Evolutionary conservation across 2,113 vertebrate genomes (phyloP).

Genomic region (Lamprotornis superbus): DNA sequence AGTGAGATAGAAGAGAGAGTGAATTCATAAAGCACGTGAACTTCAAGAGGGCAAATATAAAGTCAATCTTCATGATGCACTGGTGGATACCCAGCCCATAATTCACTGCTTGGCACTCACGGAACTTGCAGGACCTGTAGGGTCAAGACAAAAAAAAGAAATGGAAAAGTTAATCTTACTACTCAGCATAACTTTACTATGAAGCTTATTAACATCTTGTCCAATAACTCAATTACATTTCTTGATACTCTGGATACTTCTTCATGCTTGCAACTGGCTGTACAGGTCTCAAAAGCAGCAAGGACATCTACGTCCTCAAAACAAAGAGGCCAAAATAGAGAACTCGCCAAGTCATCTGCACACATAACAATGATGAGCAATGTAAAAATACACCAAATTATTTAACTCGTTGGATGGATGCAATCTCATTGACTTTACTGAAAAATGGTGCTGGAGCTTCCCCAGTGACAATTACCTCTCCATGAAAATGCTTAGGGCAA

Average conservation of each 20-base stretch:
- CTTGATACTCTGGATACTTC: neutral
- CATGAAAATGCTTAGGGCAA: neutral
- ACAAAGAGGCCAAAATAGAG: neutral
- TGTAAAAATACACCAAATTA: neutral
- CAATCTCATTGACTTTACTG: neutral
- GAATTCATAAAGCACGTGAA: constrained; percentile 46
- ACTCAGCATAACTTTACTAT: neutral
- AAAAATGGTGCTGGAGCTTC: neutral
- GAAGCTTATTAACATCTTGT: neutral
- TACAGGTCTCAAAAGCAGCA: neutral
- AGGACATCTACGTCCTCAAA: neutral
- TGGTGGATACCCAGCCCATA: constrained; percentile 35
- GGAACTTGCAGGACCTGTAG: constrained; percentile 27
- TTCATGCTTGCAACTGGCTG: neutral
- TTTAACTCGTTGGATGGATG: neutral
- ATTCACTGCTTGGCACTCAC: constrained; percentile 37
- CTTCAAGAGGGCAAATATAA: neutral
- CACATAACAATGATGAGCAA: neutral
- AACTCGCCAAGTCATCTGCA: neutral
- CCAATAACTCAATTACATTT: neutral
- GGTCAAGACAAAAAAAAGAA: neutral
- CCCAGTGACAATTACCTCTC: neutral
- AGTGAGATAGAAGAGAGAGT: neutral
- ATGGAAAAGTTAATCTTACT: neutral
- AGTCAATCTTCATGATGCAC: constrained; percentile 73